These are phyloP conservation scores for Muraenolepis orangiensis DNA, from an alignment of 2,797 vertebrate species.

Conservation along the genomic window DNA sequence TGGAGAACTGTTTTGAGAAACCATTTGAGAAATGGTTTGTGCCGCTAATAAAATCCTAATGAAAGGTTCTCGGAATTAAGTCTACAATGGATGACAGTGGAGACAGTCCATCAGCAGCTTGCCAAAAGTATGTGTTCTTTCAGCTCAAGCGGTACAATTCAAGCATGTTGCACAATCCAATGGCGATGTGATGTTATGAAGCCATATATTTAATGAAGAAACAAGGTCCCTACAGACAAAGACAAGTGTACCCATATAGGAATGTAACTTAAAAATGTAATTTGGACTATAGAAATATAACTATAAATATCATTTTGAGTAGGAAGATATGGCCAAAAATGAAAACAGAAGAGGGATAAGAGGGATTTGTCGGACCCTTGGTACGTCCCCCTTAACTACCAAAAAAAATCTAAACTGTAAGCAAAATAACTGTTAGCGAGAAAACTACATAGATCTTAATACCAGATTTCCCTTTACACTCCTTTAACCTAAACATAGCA, in stretches of 20 bases:
- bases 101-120: constrained; percentile 9
- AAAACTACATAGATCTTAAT: not conserved
- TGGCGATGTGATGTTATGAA: not conserved
- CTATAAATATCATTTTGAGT: not conserved
- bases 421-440: not conserved
- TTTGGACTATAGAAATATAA: not conserved
- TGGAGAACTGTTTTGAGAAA: constrained; percentile 32
- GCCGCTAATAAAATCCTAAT: constrained; percentile 47
- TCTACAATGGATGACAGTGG: constrained; percentile 29
- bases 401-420: not conserved
- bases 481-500: not conserved
- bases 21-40: constrained; percentile 46
- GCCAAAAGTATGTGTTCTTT: not conserved
- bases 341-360: not conserved
- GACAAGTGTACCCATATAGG: not conserved
- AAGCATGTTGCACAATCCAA: not conserved
- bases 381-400: not conserved
- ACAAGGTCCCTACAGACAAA: not conserved
- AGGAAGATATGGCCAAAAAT: not conserved
- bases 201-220: not conserved
- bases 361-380: not conserved
- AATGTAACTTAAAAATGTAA: not conserved
- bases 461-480: not conserved
- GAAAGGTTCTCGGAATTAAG: constrained; percentile 34
- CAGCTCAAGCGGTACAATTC: not conserved